Evolutionary conservation across 1,140 invertebrate genomes (phyloP), one percentile per base, ranked within the genome.

Genomic region (Helicoverpa armigera): DNA sequence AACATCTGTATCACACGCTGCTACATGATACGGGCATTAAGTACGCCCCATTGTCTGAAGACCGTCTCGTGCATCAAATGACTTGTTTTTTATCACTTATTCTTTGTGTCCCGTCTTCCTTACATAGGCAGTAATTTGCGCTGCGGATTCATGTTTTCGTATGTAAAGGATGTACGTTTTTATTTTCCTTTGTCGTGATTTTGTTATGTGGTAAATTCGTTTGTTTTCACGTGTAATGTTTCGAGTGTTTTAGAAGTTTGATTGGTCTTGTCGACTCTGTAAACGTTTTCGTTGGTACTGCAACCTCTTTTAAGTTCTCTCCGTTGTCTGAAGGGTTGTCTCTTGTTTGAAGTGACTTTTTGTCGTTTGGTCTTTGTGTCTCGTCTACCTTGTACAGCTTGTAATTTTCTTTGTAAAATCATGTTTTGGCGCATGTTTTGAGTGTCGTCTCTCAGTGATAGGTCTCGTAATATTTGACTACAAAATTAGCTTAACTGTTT

Each of bases 1-100:
- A 82, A 82, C 87, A 85, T 85, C 80, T 85, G 83, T 86, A 88
- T 82, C 77, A 83, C 80, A 81, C 65, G 82, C 54, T 29, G 60
- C 69, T 83, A 83, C 84, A 88, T 87, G 88, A 92, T 90, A 90
- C 85, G 83, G 88, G 87, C 84, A 89, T 89, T 85, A 89, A 91
- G 90, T 85, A 83, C 81, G 84, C 79, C 82, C 83, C 76, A 93
- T 93, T 93, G 91, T 93, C 89, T 92, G 83, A 87, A 91, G 72
- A 89, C 90, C 91, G 90, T 90, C 89, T 90, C 89, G 86, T 60
- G 83, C 86, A 89, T 90, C 88, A 90, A 92, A 90, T 88, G 89
- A 81, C 83, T 81, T 87, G 83, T 91, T 92, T 89, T 91, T 91
- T 93, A 90, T 90, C 79, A 83, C 85, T 92, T 89, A 87, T 89